Evolutionary conservation across 2,888 invertebrate species (phyloP).

Genomic region (Drosophila longiperda): DNA sequence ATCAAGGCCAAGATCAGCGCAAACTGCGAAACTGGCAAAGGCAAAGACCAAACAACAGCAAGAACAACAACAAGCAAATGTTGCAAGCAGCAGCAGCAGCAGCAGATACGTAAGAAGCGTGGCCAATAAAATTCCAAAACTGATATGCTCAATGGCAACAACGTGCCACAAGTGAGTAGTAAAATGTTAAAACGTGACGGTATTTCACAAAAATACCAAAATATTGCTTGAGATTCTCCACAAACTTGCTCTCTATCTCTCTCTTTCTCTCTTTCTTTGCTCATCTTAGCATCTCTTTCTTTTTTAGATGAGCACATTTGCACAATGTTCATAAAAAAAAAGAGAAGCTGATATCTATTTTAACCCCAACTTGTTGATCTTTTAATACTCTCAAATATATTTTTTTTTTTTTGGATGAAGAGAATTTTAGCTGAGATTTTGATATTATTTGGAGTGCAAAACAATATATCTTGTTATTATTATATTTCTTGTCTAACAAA

Average conservation of each 20-base stretch:
- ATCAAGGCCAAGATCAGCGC: constrained; percentile 80
- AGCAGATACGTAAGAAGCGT: constrained; percentile 70
- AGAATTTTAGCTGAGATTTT: background rate
- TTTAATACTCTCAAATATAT: constrained; percentile 8
- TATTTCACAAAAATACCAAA: constrained; percentile 68
- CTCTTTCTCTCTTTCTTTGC: background rate
- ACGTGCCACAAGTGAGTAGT: constrained; percentile 80
- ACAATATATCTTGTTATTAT: background rate
- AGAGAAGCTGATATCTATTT: constrained; percentile 21
- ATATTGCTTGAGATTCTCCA: constrained; percentile 47
- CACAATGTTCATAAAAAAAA: constrained; percentile 57
- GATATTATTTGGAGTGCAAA: background rate
- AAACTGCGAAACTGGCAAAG: constrained; percentile 56
- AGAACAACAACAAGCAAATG: constrained; percentile 8
- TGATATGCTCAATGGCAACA: constrained; percentile 79
- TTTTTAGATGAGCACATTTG: constrained; percentile 45
- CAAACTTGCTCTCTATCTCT: background rate
- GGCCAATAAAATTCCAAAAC: constrained; percentile 79
- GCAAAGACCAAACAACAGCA: constrained; percentile 22
- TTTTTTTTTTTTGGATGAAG: no score
- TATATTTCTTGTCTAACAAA: background rate
- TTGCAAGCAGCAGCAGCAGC: constrained; percentile 3
- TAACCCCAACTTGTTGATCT: background rate
- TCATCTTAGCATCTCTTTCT: background rate
- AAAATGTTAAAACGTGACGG: constrained; percentile 80